Percentiles rank a stretch among this genome's conserved stretches.
phyloP scores from a whole-genome alignment of 2,113 vertebrate species.

The Ascaphus truei region DNA sequence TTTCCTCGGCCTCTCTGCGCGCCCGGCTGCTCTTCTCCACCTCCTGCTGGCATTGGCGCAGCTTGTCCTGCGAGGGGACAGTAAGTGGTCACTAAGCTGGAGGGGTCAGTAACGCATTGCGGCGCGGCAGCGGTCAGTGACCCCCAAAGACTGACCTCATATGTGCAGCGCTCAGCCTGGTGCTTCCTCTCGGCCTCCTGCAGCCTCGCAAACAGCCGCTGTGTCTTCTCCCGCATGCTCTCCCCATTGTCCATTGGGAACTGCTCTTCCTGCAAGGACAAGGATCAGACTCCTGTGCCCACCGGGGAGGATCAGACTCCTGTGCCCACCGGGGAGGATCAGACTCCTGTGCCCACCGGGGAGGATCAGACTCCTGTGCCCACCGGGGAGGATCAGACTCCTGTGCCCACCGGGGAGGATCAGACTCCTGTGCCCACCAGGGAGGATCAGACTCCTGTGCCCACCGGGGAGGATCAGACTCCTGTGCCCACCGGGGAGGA shows the following conservation, averaged over 20 bases:
- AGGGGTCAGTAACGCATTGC: no score
- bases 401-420: no score
- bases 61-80: constrained; percentile 57
- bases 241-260: constrained; percentile 59
- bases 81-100: background rate
- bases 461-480: no score
- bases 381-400: no score
- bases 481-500: no score
- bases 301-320: no score
- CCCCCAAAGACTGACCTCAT: constrained; percentile 61
- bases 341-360: background rate
- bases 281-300: background rate
- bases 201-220: constrained; percentile 68
- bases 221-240: constrained; percentile 71
- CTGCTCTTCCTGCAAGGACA: constrained; percentile 42
- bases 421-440: background rate
- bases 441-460: no score
- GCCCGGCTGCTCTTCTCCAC: constrained; percentile 58
- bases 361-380: no score
- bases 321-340: no score
- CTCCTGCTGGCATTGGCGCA: constrained; percentile 64
- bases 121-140: background rate
- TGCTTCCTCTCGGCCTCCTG: constrained; percentile 76
- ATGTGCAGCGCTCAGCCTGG: constrained; percentile 68
- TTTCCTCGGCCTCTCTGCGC: constrained; percentile 58